Conservation (phyloP, 2,113 vertebrate genomes). For the Chlorodrepanis virens region DNA sequence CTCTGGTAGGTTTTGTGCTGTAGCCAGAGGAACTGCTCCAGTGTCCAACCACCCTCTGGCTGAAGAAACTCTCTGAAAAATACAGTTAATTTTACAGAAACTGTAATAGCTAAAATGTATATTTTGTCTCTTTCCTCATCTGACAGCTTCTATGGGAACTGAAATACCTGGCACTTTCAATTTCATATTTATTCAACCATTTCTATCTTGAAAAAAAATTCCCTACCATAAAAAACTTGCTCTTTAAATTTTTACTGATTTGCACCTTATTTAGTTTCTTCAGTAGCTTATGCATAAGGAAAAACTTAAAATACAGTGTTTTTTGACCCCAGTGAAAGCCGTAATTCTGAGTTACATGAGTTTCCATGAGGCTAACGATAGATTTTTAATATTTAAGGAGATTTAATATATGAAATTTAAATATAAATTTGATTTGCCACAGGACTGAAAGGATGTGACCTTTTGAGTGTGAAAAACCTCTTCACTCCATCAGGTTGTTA, state of each 20-base stretch:
- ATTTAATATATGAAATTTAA: not conserved
- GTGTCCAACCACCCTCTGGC: not conserved
- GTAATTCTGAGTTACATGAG: not conserved
- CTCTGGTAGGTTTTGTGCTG: not conserved
- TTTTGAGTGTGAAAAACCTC: not conserved
- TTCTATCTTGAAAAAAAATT: not conserved
- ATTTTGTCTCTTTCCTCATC: not conserved
- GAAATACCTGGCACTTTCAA: not conserved
- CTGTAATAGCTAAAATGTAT: not conserved
- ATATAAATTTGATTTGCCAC: not conserved
- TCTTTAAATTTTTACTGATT: not conserved
- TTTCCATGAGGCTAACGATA: not conserved
- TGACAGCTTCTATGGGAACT: not conserved
- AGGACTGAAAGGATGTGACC: not conserved
- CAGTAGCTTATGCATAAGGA: not conserved
- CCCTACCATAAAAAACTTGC: not conserved
- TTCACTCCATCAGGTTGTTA: not conserved
- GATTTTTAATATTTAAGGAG: not conserved
- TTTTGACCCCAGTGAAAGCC: not conserved
- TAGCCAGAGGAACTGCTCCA: not conserved
- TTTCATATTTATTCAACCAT: not conserved
- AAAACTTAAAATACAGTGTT: not conserved
- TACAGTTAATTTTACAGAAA: not conserved
- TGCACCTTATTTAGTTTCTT: not conserved
- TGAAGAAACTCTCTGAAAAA: not conserved